Base-by-base conservation (phyloP, 2,888 invertebrate species). In the Leucania comma region DNA sequence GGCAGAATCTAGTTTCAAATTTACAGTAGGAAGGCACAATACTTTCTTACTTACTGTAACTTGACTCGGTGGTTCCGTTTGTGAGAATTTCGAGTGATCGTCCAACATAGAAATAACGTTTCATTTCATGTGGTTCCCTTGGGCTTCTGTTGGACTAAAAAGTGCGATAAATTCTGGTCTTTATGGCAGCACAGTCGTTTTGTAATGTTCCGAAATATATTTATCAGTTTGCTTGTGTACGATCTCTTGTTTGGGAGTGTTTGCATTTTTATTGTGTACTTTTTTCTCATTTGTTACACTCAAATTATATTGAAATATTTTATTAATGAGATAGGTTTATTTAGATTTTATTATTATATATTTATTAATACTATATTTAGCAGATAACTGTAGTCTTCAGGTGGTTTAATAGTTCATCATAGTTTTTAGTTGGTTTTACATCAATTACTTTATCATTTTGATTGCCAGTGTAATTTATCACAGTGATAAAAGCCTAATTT, bases 121-220 rank as follows among this genome's bases (percentile, higher is more conserved):
- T 68, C 67, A 78, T 79, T 81, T 72, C 82, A 81, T 81, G 67
- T 78, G 29, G 61, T n/a, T 78, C 78, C 78, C 82, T 58, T 38
- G 72, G 68, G 78, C 9, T 29, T 14, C 29, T n/a, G 54, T 81
- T 57, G 67, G 72, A 65, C 78, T 72, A 68, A 81, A 79, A 79
- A 81, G 51, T 56, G 42, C 72, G 32, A 79, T 79, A 78, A 59
- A 68, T 79, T 78, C 42, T 20, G 48, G 61, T 62, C 72, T 81
- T 79, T 78, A 68, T 68, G 54, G 72, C 59, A 78, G 56, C 24
- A 17, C 26, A 63, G 57, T 72, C 57, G 29, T 67, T 78, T 77
- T 61, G 66, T 77, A 64, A 29, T 26, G 38, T 68, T 58, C 56
- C 60, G 17, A 54, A 68, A 64, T 72, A 48, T 57, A 62, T 72